These are phyloP conservation scores for Molothrus aeneus DNA, from an alignment of 2,797 vertebrate genomes.

Conservation along the genomic window DNA sequence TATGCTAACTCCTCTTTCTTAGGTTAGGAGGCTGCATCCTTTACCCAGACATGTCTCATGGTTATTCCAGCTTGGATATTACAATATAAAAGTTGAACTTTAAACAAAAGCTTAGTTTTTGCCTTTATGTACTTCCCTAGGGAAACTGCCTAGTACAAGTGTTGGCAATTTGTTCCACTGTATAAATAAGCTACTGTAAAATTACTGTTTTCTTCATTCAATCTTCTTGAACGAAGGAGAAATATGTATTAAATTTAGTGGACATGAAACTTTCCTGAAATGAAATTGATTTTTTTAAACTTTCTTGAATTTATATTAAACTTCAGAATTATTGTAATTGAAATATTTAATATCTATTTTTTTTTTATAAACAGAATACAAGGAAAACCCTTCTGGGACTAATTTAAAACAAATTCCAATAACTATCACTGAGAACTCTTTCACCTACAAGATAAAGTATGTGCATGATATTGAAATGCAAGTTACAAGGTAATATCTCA, in stretches of 20 bases:
- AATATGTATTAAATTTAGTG: neutral
- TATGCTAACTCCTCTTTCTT: neutral
- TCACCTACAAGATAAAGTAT: neutral
- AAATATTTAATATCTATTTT: neutral
- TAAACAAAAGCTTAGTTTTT: neutral
- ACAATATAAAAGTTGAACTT: neutral
- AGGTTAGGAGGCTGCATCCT: neutral
- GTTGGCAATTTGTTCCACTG: neutral
- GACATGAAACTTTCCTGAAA: neutral
- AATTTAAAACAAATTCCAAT: neutral
- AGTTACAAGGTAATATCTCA: neutral
- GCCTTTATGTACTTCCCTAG: neutral
- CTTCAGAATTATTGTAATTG: neutral
- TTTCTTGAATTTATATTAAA: neutral
- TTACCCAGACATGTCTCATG: neutral
- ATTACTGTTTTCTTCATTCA: neutral
- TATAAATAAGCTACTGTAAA: neutral
- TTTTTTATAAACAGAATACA: neutral
- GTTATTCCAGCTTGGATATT: neutral
- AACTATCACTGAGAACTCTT: neutral
- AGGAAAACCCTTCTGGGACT: neutral
- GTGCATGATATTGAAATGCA: conserved; percentile 6
- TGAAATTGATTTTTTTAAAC: neutral
- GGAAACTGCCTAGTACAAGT: neutral
- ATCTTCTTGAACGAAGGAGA: neutral